These are phyloP conservation scores for Eilema griseolum DNA, from an alignment of 2,888 invertebrate genomes.

Conservation along the genomic window DNA sequence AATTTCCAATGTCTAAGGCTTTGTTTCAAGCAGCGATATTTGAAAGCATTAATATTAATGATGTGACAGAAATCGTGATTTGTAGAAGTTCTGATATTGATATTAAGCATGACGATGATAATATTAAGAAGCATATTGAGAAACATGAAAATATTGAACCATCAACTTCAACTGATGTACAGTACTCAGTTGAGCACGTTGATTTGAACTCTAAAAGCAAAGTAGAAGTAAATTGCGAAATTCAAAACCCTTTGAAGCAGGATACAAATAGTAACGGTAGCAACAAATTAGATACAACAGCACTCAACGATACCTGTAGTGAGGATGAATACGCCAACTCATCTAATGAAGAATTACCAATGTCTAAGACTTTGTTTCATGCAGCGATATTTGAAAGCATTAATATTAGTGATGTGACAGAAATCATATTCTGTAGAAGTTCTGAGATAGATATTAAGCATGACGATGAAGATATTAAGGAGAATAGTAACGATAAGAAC, in stretches of 20 bases:
- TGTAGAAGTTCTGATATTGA: constrained; percentile 48
- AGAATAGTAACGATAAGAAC: not conserved
- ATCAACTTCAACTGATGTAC: not conserved
- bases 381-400: constrained; percentile 20
- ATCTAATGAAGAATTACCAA: not conserved
- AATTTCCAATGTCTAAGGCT: not conserved
- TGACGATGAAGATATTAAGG: constrained; percentile 36
- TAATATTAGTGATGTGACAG: constrained; percentile 52
- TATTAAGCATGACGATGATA: constrained; percentile 35
- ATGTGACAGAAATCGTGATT: constrained; percentile 47
- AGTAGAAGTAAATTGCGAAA: too few species aligned
- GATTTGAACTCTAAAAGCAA: too few species aligned
- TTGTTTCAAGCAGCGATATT: not conserved
- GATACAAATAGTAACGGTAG: not conserved
- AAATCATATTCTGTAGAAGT: constrained; percentile 50
- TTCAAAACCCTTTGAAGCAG: not conserved
- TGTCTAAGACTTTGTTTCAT: not conserved
- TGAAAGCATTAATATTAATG: constrained; percentile 47
- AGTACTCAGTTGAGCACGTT: too few species aligned
- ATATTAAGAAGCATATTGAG: constrained; percentile 49
- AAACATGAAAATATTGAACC: constrained; percentile 18
- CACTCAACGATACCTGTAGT: not conserved
- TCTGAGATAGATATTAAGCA: constrained; percentile 42
- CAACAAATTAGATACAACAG: not conserved
- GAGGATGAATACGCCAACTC: not conserved